phyloP scores from a whole-genome alignment of 2,888 invertebrate genomes.

The Danaus chrysippus region DNA sequence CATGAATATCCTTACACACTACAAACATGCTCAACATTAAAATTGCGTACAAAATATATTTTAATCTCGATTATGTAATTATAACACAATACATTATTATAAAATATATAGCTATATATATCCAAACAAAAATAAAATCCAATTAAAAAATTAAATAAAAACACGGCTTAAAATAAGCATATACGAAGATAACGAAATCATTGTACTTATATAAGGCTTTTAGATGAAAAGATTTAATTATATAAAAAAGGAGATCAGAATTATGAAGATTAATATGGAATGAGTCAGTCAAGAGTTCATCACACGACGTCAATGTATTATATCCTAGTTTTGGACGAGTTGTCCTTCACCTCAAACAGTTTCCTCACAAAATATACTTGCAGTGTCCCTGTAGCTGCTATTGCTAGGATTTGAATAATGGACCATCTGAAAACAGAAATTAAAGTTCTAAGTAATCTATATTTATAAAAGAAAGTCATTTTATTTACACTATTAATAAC shows the following conservation, averaged over 20 bases:
- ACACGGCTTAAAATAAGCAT: neutral
- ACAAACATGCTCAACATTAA: conserved; percentile 1
- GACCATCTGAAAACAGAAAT: conserved; percentile 83
- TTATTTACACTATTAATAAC: too few relatives aligned
- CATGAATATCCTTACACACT: neutral
- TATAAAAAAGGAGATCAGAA: conserved; percentile 32
- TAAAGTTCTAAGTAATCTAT: conserved; percentile 7
- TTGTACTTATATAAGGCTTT: neutral
- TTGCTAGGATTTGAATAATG: conserved; percentile 89
- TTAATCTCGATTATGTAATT: conserved; percentile 13
- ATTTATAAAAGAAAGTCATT: too few relatives aligned
- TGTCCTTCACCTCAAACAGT: conserved; percentile 89
- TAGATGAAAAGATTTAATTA: neutral
- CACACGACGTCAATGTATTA: conserved; percentile 40
- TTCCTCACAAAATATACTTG: conserved; percentile 94
- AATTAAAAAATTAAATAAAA: conserved; percentile 5
- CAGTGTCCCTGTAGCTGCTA: conserved; percentile 85
- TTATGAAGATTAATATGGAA: conserved; percentile 29
- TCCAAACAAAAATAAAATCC: conserved; percentile 7
- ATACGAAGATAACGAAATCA: neutral
- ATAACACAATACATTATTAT: neutral
- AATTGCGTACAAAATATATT: conserved; percentile 11
- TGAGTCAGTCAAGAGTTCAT: conserved; percentile 32
- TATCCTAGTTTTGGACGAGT: conserved; percentile 79
- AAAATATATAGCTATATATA: conserved; percentile 14